These are phyloP conservation scores for Drosophila lowei DNA, from an alignment of 1,140 invertebrate species.

Conservation along the genomic window DNA sequence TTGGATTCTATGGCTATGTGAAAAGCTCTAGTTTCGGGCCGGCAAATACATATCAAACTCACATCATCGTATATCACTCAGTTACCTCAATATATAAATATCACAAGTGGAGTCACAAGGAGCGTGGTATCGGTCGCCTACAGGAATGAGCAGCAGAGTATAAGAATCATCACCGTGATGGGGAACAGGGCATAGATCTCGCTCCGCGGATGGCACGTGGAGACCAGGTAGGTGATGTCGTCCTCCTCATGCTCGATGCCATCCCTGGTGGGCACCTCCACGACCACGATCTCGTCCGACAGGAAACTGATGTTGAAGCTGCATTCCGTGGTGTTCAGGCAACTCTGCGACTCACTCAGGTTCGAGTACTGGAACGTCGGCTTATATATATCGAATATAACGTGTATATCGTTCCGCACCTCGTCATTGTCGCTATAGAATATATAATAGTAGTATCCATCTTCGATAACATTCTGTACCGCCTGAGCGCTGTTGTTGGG, in stretches of 20 bases:
- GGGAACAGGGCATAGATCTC: constrained; percentile 91
- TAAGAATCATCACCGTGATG: constrained; percentile 88
- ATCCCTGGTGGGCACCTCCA: constrained; percentile 91
- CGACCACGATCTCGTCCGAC: constrained; percentile 90
- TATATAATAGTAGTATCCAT: constrained; percentile 94
- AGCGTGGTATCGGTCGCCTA: constrained; percentile 62
- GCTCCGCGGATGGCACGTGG: constrained; percentile 90
- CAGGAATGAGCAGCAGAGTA: constrained; percentile 90
- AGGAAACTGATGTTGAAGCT: constrained; percentile 88
- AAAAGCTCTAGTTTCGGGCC: constrained; percentile 50
- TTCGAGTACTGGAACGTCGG: constrained; percentile 91
- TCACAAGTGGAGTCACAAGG: constrained; percentile 43
- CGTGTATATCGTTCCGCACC: constrained; percentile 90
- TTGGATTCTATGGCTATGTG: constrained; percentile 38
- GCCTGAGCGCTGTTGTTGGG: constrained; percentile 86
- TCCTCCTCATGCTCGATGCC: constrained; percentile 90
- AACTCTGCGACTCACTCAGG: constrained; percentile 86
- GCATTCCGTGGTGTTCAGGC: constrained; percentile 90
- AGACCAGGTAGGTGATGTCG: constrained; percentile 87
- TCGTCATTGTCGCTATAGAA: constrained; percentile 93
- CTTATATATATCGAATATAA: constrained; percentile 92
- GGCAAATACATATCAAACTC: constrained; percentile 37
- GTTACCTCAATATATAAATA: constrained; percentile 57
- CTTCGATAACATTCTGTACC: constrained; percentile 87
- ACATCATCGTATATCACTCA: constrained; percentile 57